These are phyloP conservation scores for Apamea sordens DNA, from an alignment of 2,888 invertebrate species.

Conservation along the genomic window DNA sequence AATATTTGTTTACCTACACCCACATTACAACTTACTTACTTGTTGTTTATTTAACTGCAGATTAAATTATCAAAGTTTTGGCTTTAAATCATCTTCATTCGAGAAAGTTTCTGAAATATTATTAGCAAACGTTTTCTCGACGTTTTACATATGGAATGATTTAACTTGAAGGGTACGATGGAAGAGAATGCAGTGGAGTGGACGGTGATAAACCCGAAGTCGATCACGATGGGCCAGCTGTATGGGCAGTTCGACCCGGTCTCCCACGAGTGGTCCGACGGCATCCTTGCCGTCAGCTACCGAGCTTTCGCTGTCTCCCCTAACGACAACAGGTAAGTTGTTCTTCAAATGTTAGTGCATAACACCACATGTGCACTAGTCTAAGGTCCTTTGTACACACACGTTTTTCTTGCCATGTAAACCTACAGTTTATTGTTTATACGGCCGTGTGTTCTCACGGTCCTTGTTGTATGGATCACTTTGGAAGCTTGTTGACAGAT, in stretches of 20 bases:
- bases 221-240: conserved; percentile 98
- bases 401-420: too few species aligned
- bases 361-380: background rate
- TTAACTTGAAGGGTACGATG: conserved; percentile 91
- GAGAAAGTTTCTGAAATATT: background rate
- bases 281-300: conserved; percentile 96
- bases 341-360: background rate
- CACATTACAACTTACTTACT: too few species aligned
- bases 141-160: background rate
- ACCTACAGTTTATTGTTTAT: too few species aligned
- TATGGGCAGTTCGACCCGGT: conserved; percentile 98
- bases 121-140: background rate
- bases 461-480: too few species aligned
- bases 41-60: background rate
- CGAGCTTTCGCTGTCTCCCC: conserved; percentile 94
- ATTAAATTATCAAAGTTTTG: background rate
- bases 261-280: conserved; percentile 98
- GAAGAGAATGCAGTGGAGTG: conserved; percentile 94
- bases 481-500: too few species aligned
- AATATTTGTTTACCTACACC: background rate
- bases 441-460: too few species aligned
- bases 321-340: conserved; percentile 91
- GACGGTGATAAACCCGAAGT: conserved; percentile 97
- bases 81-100: background rate
- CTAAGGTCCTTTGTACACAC: too few species aligned